A percentile compares a stretch with the other conserved stretches of the same genome.
Evolutionary conservation across 2,113 vertebrate genomes (phyloP).

Genomic region (Anseranas semipalmata): DNA sequence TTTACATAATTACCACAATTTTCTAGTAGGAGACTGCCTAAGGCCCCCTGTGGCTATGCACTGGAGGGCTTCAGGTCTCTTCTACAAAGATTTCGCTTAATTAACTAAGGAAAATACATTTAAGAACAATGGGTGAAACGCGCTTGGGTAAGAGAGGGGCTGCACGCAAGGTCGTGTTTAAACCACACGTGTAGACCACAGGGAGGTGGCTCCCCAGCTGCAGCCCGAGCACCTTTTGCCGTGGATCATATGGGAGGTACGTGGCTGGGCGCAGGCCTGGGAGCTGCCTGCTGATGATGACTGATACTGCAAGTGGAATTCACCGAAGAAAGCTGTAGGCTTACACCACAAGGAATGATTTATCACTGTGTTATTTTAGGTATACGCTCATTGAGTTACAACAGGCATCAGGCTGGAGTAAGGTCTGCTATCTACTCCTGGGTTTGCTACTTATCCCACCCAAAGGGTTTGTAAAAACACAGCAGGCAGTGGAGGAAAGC

Average conservation of each 20-base stretch:
- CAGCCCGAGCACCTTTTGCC: background rate
- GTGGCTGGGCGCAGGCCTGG: background rate
- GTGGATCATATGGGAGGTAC: background rate
- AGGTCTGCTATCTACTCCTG: background rate
- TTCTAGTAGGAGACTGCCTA: background rate
- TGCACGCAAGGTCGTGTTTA: background rate
- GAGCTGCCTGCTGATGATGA: background rate
- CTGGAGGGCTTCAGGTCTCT: background rate
- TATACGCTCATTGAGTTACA: background rate
- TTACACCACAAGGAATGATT: background rate
- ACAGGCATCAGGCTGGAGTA: background rate
- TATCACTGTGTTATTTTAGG: background rate
- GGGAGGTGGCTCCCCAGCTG: background rate
- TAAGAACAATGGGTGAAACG: background rate
- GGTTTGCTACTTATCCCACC: background rate
- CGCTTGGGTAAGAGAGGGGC: background rate
- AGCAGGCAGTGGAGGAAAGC: background rate
- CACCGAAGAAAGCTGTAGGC: background rate
- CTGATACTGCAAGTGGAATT: background rate
- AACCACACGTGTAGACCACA: background rate
- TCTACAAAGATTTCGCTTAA: background rate
- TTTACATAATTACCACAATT: slow-evolving; percentile 4
- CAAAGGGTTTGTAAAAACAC: background rate
- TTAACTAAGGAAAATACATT: background rate
- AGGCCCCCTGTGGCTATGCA: background rate